A percentile compares a stretch with the other conserved stretches of the same genome.
phyloP scores from a whole-genome alignment of 2,888 invertebrate genomes.

The Andricus quercusramuli region DNA sequence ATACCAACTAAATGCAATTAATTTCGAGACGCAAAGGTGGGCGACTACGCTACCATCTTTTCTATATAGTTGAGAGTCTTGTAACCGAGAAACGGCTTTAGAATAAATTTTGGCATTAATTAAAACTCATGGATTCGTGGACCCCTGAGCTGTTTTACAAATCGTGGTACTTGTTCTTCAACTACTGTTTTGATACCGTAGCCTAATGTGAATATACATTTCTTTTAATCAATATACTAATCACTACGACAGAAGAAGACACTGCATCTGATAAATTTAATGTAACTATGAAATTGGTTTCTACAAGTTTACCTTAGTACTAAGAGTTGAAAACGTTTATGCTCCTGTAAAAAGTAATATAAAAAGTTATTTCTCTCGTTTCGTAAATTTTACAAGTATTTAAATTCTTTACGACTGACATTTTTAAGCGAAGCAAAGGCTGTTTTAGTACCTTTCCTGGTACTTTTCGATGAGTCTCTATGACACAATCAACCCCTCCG shows the following conservation, averaged over 20 bases:
- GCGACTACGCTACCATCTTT: neutral
- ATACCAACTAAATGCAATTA: constrained; percentile 16
- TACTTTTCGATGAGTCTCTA: neutral
- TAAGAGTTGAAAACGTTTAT: neutral
- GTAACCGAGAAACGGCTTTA: neutral
- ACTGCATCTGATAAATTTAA: neutral
- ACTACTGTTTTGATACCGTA: neutral
- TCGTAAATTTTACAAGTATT: neutral
- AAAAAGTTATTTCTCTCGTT: neutral
- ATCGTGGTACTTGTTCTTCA: neutral
- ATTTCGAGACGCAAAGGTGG: neutral
- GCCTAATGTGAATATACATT: neutral
- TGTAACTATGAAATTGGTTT: neutral
- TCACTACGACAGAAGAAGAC: neutral
- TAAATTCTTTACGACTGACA: neutral
- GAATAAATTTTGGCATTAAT: constrained; percentile 15
- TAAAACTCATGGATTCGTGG: constrained; percentile 16
- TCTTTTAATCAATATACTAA: neutral
- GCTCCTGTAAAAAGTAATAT: neutral
- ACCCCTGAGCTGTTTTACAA: constrained; percentile 4
- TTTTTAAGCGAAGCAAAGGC: neutral
- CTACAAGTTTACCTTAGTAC: neutral
- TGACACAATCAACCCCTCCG: neutral
- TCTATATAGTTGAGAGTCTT: neutral
- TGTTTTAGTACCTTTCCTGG: neutral